Base-by-base conservation (phyloP, 2,797 vertebrate genomes). In the Columba guinea region DNA sequence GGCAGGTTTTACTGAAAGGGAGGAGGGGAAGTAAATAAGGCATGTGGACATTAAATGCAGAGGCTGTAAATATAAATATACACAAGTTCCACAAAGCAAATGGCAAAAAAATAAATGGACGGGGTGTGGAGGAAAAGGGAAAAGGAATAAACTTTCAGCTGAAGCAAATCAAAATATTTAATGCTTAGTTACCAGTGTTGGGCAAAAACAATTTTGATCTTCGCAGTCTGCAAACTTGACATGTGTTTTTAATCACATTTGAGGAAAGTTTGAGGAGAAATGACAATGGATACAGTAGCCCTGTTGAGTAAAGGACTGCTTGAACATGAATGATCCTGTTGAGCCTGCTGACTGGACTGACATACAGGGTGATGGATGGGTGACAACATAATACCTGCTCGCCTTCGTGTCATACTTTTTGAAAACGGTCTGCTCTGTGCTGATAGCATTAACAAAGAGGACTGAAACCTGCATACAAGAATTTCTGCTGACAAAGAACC, bases 61-160 rank as follows among this genome's bases (percentile, higher is more conserved):
- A 97, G 98, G 98, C 97, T 98, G 97, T 98, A 98, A 98, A 98
- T 98, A 98, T 97, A 98, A 98, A 98, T 98, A 98, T 86, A 97
- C 96, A 97, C 96, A 97, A 97, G 97, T 96, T 97, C 96, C 96
- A 97, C 85, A 97, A 97, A 97, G 97, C 94, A 98, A 98, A 98
- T 85, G 96, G 96, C 67, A 96, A 96, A 92, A 88, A 69, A 23
- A 41, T 15, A 28, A 37, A 52, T 8, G 13, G 5, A 11, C 2
- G 6, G 7, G 2, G 10, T 46, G 44, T 20, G 24, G 6, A 24
- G 24, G n/a, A 48, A 39, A 7, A 51, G 23, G 56, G 37, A 94
- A 96, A 96, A 85, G 60, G 53, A 95, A 92, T 89, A 96, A 98
- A 97, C 95, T 97, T 96, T 91, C 88, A 96, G 91, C 90, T 94